Evolutionary conservation across 2,888 invertebrate species (phyloP), one percentile per base, ranked within the genome.

Genomic region (Machimus rusticus): DNA sequence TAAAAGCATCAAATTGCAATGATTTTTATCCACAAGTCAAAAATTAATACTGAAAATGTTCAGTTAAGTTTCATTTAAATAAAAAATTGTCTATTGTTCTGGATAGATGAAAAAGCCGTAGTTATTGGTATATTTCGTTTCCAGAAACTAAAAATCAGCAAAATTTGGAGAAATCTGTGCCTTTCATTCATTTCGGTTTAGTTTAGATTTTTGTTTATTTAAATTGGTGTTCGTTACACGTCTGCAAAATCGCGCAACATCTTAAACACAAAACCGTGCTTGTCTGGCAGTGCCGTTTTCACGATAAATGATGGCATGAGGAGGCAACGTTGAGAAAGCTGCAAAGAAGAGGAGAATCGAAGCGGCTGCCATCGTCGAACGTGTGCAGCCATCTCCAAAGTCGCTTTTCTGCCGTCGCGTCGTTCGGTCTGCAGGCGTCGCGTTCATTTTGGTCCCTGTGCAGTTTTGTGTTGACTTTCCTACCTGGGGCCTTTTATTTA

Each of bases 351-450:
- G 51, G 19, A 51, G 51, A 51, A 51, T 51, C 51, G 51, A 51
- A 51, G n/a, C 19, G 51, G 51, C 51, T 51, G 51, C 51, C 51
- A 51, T 51, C 51, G 51, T 6, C 19, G 51, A 51, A 5, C 51
- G 51, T 51, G 51, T n/a, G 51, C 51, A 51, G 51, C 51, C 8
- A 51, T 51, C 51, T 51, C 82, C 87, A 87, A 89, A 90, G 90
- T 90, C 89, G 89, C 89, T 89, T 90, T 90, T 90, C 89, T 89
- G 90, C 89, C 88, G 89, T 89, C 89, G 90, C 88, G 89, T 89
- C 89, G 90, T 90, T 90, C 89, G 89, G 81, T 51, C 19, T 55
- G 8, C 28, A 81, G 46, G 55, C 39, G 81, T 66, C 88, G 88
- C 88, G 90, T 89, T 89, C 89, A 87, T 87, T 12, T 81, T 82